Evolutionary conservation across 2,113 vertebrate genomes (phyloP).

Genomic region (Apteryx mantelli): DNA sequence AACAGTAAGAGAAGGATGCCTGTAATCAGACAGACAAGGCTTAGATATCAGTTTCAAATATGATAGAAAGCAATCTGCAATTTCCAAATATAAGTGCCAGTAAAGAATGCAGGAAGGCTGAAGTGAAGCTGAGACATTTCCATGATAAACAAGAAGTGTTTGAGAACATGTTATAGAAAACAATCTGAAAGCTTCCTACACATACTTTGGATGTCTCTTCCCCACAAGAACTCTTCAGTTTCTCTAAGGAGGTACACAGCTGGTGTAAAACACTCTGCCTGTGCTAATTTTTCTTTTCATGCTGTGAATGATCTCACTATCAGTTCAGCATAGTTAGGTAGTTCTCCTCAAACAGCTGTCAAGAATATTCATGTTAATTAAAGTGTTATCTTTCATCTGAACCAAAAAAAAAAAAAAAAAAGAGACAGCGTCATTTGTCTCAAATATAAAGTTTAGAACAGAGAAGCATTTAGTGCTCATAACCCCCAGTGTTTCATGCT

Average conservation of each 20-base stretch:
- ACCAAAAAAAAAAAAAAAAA: not conserved
- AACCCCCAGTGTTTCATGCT: not conserved
- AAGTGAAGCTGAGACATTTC: not conserved
- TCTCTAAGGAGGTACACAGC: not conserved
- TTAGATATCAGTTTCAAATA: not conserved
- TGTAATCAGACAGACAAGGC: not conserved
- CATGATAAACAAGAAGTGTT: not conserved
- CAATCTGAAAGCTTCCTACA: not conserved
- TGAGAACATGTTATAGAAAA: not conserved
- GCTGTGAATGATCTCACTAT: not conserved
- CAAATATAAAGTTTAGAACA: not conserved
- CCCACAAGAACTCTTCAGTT: not conserved
- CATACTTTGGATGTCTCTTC: not conserved
- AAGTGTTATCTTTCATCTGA: not conserved
- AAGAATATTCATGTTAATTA: not conserved
- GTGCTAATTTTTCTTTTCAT: not conserved
- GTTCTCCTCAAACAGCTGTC: not conserved
- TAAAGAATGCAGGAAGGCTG: not conserved
- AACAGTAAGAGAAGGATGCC: not conserved
- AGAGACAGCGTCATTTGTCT: not conserved
- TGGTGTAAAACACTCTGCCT: not conserved
- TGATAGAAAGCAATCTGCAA: not conserved
- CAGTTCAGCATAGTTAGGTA: not conserved
- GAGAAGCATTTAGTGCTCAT: not conserved
- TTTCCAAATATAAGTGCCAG: not conserved